Evolutionary conservation across 2,888 invertebrate species (phyloP), one percentile per base, ranked within the genome.

Genomic region (Megamerina dolium): DNA sequence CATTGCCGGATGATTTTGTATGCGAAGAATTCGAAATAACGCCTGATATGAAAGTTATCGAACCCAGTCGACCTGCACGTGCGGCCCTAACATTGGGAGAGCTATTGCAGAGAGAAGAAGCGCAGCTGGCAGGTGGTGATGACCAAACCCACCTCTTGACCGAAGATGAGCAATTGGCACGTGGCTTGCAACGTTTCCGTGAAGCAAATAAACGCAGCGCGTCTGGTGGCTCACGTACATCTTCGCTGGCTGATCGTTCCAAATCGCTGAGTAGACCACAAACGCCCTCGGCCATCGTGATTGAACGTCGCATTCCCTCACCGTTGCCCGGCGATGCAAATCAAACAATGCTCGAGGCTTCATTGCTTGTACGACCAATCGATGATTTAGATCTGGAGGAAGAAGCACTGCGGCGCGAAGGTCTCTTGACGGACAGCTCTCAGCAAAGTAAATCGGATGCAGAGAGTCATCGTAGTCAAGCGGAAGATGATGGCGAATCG

Each of bases 1-100:
- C 88, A 1, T 66, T 89, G 32, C 86, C 87, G 1, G 87, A 87
- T 56, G 87, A 87, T 56, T 79, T 84, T 45, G 77, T 80, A 51
- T 81, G 80, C 60, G 83, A 84, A 59, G 73, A 73, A 26, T 68
- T 73, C 33, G 69, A 71, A 50, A 70, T 70, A 34, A 70, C 70
- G 3, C 68, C 65, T 21, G 70, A 72, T 31, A 70, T 70, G 68
- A 63, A 64, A 36, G 51, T 68, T 16, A 70, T 72, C 13, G 70
- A 67, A 27, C 71, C 71, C 1, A 59, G 67, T 20, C 57, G 63
- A 21, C 41, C 42, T 23, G 20, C 41, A 3, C 46, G 52, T 2
- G 16, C 44, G 3, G 45, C 54, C 2, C 66, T 61, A 45, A 70
- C 70, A 1, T 46, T 73, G 12, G 70, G 70, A 37, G 70, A 73